Percentiles rank a stretch among this genome's conserved stretches.
Evolutionary conservation across 2,797 vertebrate species (phyloP).

Genomic region (Dendrocincla fuliginosa): DNA sequence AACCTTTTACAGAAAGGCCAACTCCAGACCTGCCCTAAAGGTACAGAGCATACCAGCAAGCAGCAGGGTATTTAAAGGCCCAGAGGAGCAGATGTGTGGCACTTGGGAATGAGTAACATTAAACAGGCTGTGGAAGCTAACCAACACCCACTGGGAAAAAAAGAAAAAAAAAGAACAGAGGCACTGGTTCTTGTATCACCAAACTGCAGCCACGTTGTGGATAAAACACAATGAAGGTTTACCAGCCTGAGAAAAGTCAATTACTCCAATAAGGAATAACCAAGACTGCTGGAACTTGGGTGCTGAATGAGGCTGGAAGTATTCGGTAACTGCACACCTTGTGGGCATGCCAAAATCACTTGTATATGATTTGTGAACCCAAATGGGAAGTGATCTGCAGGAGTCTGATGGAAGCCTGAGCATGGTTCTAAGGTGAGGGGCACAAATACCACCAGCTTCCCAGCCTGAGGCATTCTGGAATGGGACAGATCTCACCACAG

Average conservation of each 20-base stretch:
- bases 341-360: rapidly evolving
- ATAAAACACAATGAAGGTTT: background rate
- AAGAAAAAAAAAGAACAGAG: background rate
- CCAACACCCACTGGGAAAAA: background rate
- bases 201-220: background rate
- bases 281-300: background rate
- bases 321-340: rapidly evolving
- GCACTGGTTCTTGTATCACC: background rate
- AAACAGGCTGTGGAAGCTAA: background rate
- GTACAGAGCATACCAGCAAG: background rate
- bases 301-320: background rate
- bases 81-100: background rate
- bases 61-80: slow-evolving; percentile 24
- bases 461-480: background rate
- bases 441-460: background rate
- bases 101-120: slow-evolving; percentile 4
- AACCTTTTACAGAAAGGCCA: slow-evolving; percentile 42
- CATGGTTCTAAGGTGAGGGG: background rate
- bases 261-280: background rate
- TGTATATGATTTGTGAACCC: background rate
- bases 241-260: background rate
- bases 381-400: background rate
- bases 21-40: slow-evolving; percentile 52
- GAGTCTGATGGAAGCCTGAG: background rate
- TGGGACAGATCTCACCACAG: background rate